These are phyloP conservation scores for Drosophila aldrichi DNA, from an alignment of 2,888 invertebrate genomes.

Conservation along the genomic window DNA sequence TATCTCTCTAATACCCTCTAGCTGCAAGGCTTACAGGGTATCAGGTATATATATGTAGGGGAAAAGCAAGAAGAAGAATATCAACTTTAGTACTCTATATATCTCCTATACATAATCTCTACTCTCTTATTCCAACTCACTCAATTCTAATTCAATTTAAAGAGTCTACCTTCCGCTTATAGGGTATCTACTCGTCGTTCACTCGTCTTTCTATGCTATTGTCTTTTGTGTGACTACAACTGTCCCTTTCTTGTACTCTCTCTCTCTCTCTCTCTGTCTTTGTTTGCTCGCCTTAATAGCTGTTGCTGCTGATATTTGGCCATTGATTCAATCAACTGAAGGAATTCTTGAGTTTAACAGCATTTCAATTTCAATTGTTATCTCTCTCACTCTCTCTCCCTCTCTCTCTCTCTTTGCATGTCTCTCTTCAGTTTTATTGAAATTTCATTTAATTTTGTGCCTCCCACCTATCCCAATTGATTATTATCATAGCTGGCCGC, in stretches of 20 bases:
- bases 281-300: slow-evolving; percentile 35
- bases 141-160: no score
- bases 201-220: slow-evolving; percentile 5
- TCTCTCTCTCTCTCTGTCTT: slow-evolving; percentile 9
- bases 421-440: slow-evolving; percentile 37
- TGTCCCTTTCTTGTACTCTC: slow-evolving; percentile 6
- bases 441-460: slow-evolving; percentile 44
- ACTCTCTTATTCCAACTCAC: no score
- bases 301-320: slow-evolving; percentile 41
- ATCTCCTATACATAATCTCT: no score
- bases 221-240: slow-evolving; percentile 47
- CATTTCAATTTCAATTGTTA: slow-evolving; percentile 26
- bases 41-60: no score
- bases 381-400: background rate
- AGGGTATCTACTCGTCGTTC: background rate
- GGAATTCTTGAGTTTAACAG: slow-evolving; percentile 14
- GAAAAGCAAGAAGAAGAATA: no score
- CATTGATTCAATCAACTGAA: slow-evolving; percentile 41
- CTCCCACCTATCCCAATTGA: slow-evolving; percentile 15
- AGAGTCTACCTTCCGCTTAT: no score
- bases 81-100: no score
- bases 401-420: background rate
- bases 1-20: no score
- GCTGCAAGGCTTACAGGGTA: no score
- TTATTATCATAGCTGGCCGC: slow-evolving; percentile 66